phyloP scores from a whole-genome alignment of 1,140 invertebrate genomes.

The Thereuonema tuberculata region DNA sequence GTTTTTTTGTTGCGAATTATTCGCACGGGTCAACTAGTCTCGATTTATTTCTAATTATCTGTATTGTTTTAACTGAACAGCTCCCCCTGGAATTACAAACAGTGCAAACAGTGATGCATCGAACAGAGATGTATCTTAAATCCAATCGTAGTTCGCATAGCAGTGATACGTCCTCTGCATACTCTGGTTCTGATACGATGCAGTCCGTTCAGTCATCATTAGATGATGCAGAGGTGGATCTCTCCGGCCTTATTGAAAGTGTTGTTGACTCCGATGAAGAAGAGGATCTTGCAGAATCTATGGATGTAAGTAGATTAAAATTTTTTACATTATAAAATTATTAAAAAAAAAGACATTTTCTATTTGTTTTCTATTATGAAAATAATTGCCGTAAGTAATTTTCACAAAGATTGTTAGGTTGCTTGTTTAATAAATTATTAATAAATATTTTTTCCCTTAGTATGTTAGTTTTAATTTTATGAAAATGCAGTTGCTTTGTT shows the following conservation, averaged over 20 bases:
- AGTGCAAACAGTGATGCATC: constrained; percentile 19
- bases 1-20: no score
- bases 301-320: constrained; percentile 42
- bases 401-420: no score
- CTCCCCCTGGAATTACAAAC: constrained; percentile 22
- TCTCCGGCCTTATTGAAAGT: constrained; percentile 83
- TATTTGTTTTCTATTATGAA: no score
- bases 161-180: constrained; percentile 87
- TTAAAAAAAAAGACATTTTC: no score
- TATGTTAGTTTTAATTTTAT: no score
- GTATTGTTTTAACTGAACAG: no score
- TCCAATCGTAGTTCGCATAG: constrained; percentile 73
- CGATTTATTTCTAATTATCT: no score
- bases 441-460: no score
- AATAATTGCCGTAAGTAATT: no score
- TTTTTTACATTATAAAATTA: background rate
- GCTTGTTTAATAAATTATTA: no score
- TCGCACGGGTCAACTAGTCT: no score
- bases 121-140: constrained; percentile 50
- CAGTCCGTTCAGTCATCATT: constrained; percentile 38
- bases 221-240: constrained; percentile 65
- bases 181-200: constrained; percentile 92
- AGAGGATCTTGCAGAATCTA: constrained; percentile 80
- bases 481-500: no score
- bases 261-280: constrained; percentile 84